Percentiles rank a stretch among this genome's conserved stretches.
These are phyloP conservation scores for Alloplasta piceator DNA, from an alignment of 2,888 invertebrate species.

Conservation along the genomic window DNA sequence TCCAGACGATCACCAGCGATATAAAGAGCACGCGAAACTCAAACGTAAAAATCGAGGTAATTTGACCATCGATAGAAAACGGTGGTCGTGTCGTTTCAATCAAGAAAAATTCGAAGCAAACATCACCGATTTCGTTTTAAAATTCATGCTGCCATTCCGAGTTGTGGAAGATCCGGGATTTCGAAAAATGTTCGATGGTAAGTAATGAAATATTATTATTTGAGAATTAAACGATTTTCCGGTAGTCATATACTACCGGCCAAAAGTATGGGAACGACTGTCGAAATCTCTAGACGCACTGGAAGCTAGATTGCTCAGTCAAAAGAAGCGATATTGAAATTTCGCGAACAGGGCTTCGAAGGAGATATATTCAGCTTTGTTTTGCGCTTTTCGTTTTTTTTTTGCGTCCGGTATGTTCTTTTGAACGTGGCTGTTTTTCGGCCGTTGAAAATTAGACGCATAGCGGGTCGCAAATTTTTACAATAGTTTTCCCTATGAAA, in stretches of 20 bases:
- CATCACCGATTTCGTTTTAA: constrained; percentile 15
- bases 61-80: constrained; percentile 14
- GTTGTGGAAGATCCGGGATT: constrained; percentile 29
- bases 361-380: too few species aligned
- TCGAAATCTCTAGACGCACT: neutral
- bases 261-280: neutral
- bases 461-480: neutral
- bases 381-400: neutral
- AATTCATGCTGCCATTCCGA: constrained; percentile 28
- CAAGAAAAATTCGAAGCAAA: constrained; percentile 33
- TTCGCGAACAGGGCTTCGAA: neutral
- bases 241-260: neutral
- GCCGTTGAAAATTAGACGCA: neutral
- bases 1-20: constrained; percentile 3
- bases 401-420: neutral
- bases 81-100: constrained; percentile 28
- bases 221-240: too few species aligned
- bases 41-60: constrained; percentile 1
- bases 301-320: neutral
- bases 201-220: neutral
- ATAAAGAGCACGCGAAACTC: neutral
- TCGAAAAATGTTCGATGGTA: constrained; percentile 40
- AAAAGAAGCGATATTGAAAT: constrained; percentile 12
- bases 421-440: neutral
- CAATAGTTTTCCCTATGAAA: neutral